Evolutionary conservation across 2,797 vertebrate genomes (phyloP), one percentile per base, ranked within the genome.

Genomic region (Coregonus sp.): DNA sequence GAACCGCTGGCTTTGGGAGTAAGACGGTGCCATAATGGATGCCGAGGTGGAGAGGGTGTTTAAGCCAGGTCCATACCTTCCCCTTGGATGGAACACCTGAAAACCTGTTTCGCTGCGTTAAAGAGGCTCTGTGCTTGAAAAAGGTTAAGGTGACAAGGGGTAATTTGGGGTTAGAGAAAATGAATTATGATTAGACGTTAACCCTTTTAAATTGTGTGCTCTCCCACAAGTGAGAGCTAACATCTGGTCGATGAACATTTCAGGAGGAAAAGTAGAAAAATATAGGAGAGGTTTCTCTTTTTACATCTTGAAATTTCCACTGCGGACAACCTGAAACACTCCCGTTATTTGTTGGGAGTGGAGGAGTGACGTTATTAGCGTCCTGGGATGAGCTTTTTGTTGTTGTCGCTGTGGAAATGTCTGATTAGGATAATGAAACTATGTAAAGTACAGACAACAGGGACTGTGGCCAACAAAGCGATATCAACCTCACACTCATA

Each of bases 141-240:
- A 94, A 90, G 92, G 95, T 95, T 95, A 93, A 92, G 87, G 89
- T 90, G 92, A 92, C 82, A 89, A 91, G 92, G 92, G 94, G 94
- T 94, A 94, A 95, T 95, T 94, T 93, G 91, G 94, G 59, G 94
- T 95, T 95, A 95, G 94, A 94, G 94, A 92, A 93, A 94, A 94
- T 91, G 88, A 93, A 93, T 94, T 92, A 89, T 87, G 92, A 94
- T 94, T 94, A 94, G 91, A 91, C 85, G 85, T 93, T 89, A 84
- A 93, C 91, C 90, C 92, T 92, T 92, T 91, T 86, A 20, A 9
- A 9, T 63, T 11, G 7, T 11, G 89, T 91, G 90, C 18, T 83
- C 89, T 91, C 83, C 74, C 82, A 81, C 82, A 81, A 88, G 87
- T 92, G 93, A 93, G 90, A 84, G 84, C 54, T 56, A 56, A 90